Evolutionary conservation across 2,113 vertebrate species (phyloP), one percentile per base, ranked within the genome.

Genomic region (Callipepla squamata): DNA sequence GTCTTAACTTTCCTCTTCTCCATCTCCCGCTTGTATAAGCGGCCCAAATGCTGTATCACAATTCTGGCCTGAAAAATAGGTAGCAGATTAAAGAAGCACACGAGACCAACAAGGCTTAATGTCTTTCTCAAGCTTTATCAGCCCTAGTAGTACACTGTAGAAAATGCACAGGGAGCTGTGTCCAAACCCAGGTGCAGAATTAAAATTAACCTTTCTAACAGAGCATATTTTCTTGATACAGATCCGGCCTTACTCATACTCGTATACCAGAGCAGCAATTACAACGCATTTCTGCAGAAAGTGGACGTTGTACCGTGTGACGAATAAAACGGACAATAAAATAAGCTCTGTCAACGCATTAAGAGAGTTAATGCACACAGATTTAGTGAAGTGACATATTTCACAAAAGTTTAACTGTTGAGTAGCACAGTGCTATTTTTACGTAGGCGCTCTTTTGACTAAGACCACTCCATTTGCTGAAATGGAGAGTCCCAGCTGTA

Each of bases 401-500:
- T 79, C 78, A 87, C 7, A 2, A 17, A 85, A 42, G 42, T 68
- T 87, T 80, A 91, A 91, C 81, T 90, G 80, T 48, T 48, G 30
- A 85, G 53, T 22, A 85, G 57, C 15, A 44, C 30, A 7, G 13
- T 15, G 48, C 73, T 89, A 73, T 88, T 95, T 95, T 83, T 85
- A 74, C 22, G 55, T 4, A 47, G 21, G 50, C 67, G n/a, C 21
- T 72, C 53, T 67, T 94, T 69, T 81, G 73, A 91, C 77, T 94
- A 55, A 82, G 68, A 65, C 40, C 82, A 58, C 40, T 59, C 79
- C 66, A 32, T 26, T 57, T 68, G 72, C 48, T 76, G 70, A 92
- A 95, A 96, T 90, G 66, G 79, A 77, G 89, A 91, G 88, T 81
- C 62, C 66, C 61, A 67, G 62, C 72, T 80, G 59, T 36, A 81